A percentile compares a stretch with the other conserved stretches of the same genome.
Evolutionary conservation across 2,113 vertebrate species (phyloP).

Genomic region (Gavia stellata): DNA sequence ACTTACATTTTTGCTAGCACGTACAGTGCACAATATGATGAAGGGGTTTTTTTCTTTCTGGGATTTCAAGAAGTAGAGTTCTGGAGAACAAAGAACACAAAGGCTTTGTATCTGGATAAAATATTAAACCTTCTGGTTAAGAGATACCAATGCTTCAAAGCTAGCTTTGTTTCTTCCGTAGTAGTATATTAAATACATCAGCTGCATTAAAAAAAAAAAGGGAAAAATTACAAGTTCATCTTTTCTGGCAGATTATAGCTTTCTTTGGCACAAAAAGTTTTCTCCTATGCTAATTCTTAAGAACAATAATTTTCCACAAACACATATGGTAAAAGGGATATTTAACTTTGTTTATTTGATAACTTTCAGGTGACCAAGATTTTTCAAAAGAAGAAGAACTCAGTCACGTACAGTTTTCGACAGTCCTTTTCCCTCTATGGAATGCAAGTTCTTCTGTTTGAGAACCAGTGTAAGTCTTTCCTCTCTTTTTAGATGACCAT

Average conservation of each 20-base stretch:
- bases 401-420: conserved; percentile 94
- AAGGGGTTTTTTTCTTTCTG: not conserved
- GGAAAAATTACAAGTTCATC: not conserved
- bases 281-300: not conserved
- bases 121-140: not conserved
- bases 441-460: conserved; percentile 96
- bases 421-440: conserved; percentile 96
- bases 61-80: not conserved
- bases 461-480: conserved; percentile 90
- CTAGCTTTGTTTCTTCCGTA: not conserved
- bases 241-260: not conserved
- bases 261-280: not conserved
- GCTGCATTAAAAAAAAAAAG: not conserved
- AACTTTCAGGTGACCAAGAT: conserved; percentile 92
- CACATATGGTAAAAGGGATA: not conserved
- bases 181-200: not conserved
- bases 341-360: not conserved
- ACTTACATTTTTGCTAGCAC: not conserved
- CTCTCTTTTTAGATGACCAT: not conserved
- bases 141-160: not conserved
- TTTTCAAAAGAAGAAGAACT: conserved; percentile 99
- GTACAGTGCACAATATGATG: not conserved
- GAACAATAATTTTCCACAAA: not conserved
- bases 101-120: not conserved
- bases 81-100: not conserved